A percentile compares a stretch with the other conserved stretches of the same genome.
Conservation (phyloP, 2,113 vertebrate species). For the Hemiscyllium ocellatum region DNA sequence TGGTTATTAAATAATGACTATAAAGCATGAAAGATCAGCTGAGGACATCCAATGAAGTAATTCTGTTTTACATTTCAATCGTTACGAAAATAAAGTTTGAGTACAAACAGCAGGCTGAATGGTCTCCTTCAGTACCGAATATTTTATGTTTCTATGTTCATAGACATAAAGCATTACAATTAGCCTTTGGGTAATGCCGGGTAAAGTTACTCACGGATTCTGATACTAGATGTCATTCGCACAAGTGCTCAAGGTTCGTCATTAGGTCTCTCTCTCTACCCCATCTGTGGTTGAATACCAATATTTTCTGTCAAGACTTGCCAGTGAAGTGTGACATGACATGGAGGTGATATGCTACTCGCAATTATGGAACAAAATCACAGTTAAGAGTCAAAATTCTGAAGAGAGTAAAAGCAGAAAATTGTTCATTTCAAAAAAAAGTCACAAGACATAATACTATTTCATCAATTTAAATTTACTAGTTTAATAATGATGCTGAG, state of each 20-base stretch:
- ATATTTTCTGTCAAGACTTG: background rate
- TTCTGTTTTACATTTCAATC: background rate
- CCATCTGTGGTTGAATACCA: background rate
- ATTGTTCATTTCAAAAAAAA: background rate
- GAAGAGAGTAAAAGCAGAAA: background rate
- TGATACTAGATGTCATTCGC: background rate
- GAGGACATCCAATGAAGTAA: background rate
- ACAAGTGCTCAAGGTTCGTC: background rate
- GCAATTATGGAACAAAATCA: background rate
- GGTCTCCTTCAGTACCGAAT: no score
- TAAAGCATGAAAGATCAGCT: background rate
- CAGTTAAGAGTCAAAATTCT: background rate
- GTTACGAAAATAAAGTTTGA: background rate
- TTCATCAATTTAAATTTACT: background rate
- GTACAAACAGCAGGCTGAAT: no score
- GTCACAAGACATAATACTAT: background rate
- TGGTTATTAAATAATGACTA: background rate
- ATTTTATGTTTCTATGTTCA: no score
- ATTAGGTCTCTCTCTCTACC: background rate
- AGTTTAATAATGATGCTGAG: background rate
- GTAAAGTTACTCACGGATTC: background rate
- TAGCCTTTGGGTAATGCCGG: background rate
- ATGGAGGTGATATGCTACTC: background rate
- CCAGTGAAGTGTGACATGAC: background rate
- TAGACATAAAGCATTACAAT: background rate